A percentile compares a stretch with the other conserved stretches of the same genome.
phyloP scores from a whole-genome alignment of 2,797 vertebrate genomes.

The Phrynocephalus forsythii region DNA sequence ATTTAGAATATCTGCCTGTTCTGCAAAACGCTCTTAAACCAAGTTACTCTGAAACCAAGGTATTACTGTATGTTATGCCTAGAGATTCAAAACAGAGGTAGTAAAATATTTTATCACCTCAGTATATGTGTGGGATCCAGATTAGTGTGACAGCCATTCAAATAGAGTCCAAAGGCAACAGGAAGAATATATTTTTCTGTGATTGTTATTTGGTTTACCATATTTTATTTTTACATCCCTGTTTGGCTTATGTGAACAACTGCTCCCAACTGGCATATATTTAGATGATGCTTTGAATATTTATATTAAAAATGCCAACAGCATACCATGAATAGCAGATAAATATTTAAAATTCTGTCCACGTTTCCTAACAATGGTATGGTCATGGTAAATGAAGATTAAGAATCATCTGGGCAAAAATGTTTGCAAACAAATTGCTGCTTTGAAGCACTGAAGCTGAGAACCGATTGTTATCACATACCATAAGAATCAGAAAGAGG shows the following conservation, averaged over 20 bases:
- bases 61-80: background rate
- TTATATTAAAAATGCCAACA: background rate
- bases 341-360: slow-evolving; percentile 42
- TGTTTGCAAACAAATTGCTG: slow-evolving; percentile 49
- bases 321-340: background rate
- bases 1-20: too few species aligned
- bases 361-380: background rate
- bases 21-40: too few species aligned
- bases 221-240: background rate
- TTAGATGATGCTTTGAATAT: background rate
- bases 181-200: background rate
- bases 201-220: slow-evolving; percentile 27
- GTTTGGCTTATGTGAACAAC: background rate
- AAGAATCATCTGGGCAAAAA: slow-evolving; percentile 63
- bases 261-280: background rate
- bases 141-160: background rate
- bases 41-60: too few species aligned
- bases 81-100: background rate
- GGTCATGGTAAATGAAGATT: slow-evolving; percentile 58
- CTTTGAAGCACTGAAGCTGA: slow-evolving; percentile 50
- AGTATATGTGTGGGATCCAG: background rate
- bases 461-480: slow-evolving; percentile 49
- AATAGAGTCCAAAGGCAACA: background rate
- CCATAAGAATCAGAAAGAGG: slow-evolving; percentile 44
- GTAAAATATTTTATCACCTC: slow-evolving; percentile 4